Evolutionary conservation across 2,113 vertebrate genomes (phyloP).

Genomic region (Hylia prasina): DNA sequence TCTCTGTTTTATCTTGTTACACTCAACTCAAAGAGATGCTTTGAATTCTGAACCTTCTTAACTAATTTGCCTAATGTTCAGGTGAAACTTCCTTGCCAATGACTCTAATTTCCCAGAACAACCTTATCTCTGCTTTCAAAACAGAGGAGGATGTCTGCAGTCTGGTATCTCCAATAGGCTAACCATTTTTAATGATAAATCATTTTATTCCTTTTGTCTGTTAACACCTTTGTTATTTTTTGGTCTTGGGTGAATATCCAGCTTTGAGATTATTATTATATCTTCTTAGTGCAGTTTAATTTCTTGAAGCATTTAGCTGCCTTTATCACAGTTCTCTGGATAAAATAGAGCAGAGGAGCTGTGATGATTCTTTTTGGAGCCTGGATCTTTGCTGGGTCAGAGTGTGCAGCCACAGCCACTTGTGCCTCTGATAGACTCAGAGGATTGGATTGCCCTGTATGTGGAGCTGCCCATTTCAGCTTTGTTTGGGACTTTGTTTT

Average conservation of each 20-base stretch:
- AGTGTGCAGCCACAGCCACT: background rate
- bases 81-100: background rate
- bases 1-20: constrained; percentile 12
- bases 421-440: accelerated
- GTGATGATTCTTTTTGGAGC: background rate
- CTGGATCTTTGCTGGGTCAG: background rate
- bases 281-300: constrained; percentile 7
- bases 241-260: background rate
- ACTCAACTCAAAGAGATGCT: background rate
- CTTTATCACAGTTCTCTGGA: background rate
- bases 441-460: background rate
- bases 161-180: background rate
- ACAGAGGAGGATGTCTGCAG: background rate
- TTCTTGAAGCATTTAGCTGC: background rate
- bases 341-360: background rate
- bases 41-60: constrained; percentile 23
- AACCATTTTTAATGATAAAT: constrained; percentile 1
- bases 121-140: constrained; percentile 15
- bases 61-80: constrained; percentile 26
- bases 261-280: background rate
- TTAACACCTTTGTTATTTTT: constrained; percentile 12
- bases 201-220: constrained; percentile 21
- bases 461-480: background rate
- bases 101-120: constrained; percentile 20
- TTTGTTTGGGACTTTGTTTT: background rate